These are phyloP conservation scores for Ophioderma brevispina DNA, from an alignment of 35 echinoderm and acorn worm species.

Conservation along the genomic window DNA sequence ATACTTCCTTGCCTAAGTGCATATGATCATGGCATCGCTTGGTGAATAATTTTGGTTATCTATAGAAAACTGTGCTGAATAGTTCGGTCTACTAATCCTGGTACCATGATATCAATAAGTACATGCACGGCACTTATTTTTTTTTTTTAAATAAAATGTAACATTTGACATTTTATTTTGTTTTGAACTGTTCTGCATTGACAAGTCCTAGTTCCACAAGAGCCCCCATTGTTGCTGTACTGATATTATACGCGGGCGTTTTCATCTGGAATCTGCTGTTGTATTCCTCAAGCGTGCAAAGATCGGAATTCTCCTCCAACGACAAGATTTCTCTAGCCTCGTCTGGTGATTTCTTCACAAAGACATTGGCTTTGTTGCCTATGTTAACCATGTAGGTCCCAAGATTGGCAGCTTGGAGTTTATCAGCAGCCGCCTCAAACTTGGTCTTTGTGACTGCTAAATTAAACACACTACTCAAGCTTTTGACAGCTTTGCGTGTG, in stretches of 20 bases:
- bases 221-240: not conserved
- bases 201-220: not conserved
- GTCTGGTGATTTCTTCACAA: not conserved
- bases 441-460: not conserved
- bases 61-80: too few relatives aligned
- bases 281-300: not conserved
- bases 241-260: not conserved
- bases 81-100: too few relatives aligned
- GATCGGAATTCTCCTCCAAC: not conserved
- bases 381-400: not conserved
- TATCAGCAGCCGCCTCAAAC: not conserved
- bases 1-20: too few relatives aligned
- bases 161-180: too few relatives aligned
- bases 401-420: not conserved
- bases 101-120: too few relatives aligned
- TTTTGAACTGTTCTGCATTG: not conserved
- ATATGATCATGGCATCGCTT: too few relatives aligned
- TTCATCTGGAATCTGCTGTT: not conserved
- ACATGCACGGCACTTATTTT: too few relatives aligned
- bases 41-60: too few relatives aligned
- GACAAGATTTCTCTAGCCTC: not conserved
- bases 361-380: not conserved
- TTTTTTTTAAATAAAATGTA: too few relatives aligned
- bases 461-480: not conserved
- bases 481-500: not conserved